Evolutionary conservation across 1,140 invertebrate species (phyloP).

Genomic region (Aradophagus sp.): DNA sequence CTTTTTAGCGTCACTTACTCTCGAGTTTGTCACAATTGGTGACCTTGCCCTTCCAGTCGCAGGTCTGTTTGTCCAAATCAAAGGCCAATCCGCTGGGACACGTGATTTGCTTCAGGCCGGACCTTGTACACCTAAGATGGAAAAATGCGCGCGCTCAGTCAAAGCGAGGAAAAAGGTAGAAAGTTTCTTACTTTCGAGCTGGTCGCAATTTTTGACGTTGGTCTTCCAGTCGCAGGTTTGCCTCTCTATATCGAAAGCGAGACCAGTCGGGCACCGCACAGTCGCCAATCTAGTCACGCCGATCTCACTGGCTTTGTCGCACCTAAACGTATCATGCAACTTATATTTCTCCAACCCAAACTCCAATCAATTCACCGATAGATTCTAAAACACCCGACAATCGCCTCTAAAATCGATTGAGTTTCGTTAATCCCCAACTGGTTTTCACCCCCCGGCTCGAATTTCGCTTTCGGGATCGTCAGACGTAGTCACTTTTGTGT

Average conservation of each 20-base stretch:
- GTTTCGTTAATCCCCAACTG: no score
- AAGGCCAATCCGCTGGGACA: slow-evolving; percentile 95
- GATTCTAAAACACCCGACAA: no score
- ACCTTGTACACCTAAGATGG: slow-evolving; percentile 87
- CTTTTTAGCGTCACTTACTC: slow-evolving; percentile 87
- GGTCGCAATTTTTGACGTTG: slow-evolving; percentile 95
- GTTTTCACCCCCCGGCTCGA: no score
- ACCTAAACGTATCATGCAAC: slow-evolving; percentile 78
- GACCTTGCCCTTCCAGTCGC: slow-evolving; percentile 97
- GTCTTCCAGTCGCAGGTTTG: slow-evolving; percentile 97
- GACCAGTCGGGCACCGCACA: slow-evolving; percentile 89
- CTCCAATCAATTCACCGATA: no score
- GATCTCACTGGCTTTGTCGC: slow-evolving; percentile 90
- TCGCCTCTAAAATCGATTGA: no score
- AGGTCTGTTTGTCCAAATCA: slow-evolving; percentile 97
- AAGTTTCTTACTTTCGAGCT: slow-evolving; percentile 88
- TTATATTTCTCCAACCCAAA: no score
- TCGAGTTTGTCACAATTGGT: slow-evolving; percentile 95
- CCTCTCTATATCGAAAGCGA: slow-evolving; percentile 95
- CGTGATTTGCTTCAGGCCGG: slow-evolving; percentile 94
- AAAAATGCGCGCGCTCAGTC: slow-evolving; percentile 66
- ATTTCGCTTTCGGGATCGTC: no score
- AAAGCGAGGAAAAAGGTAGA: slow-evolving; percentile 56
- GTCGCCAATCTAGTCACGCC: slow-evolving; percentile 88
- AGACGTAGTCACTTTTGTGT: no score